Base-by-base conservation (phyloP, 2,113 vertebrate species). In the Chionodraco myersi region DNA sequence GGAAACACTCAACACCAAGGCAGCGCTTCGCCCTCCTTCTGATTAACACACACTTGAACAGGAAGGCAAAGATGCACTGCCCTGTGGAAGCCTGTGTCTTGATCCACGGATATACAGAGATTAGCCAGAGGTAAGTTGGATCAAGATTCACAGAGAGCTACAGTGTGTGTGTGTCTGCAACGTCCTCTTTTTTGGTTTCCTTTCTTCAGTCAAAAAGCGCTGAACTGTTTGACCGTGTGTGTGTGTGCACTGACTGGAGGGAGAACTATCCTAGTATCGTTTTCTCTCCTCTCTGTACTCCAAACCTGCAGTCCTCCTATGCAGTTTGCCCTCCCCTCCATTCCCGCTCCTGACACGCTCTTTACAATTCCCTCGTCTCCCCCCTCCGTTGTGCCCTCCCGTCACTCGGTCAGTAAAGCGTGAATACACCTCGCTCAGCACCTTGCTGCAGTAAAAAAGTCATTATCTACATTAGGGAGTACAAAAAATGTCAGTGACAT, bases 401-500 rank as follows among this genome's bases (percentile, higher is more conserved):
- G 75, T 75, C 64, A 62, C 72, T 87, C 2, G 18, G 52, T 23
- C 69, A 74, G 69, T 72, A 70, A 83, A 88, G 86, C 81, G 87
- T 45, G 77, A 87, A 89, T 76, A 65, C 71, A 59, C 73, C 72
- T 82, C 34, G 53, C 77, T 85, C 79, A 77, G 85, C 69, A 66
- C 69, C 59, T 66, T 52, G 64, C 67, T 23, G 68, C 83, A 66
- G 72, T 78, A 74, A 83, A 83, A 48, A 83, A 85, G 67, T 78
- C 75, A 79, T 86, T 80, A 90, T 77, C 79, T 65, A 78, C 86
- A 88, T 85, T 75, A 82, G 60, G 30, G 62, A 68, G 41, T 36
- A 49, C 12, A 78, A 74, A 79, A 78, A 76, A 76, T 78, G 84
- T 75, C 76, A 86, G 45, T 0, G 44, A 84, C 75, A 78, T 51